Evolutionary conservation across 64 coral and sea anemone species (phyloP), one percentile per base, ranked within the genome.

Genomic region (Montipora capricornis): DNA sequence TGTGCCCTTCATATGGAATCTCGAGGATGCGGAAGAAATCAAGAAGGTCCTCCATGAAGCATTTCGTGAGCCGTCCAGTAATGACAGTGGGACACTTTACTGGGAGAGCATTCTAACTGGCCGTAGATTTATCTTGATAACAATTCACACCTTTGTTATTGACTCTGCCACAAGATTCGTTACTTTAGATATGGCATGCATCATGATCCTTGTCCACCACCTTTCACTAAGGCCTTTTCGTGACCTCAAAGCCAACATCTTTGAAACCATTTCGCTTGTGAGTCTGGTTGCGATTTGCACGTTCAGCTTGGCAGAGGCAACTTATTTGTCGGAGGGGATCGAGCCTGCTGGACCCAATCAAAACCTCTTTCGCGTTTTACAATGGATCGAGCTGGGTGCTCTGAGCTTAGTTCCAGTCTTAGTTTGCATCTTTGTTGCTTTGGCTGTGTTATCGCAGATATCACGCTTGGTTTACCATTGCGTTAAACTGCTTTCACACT

Each of bases 31-130:
- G 2, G 20, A 67, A 17, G 79, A 80, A 60, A 59, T 95, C 14
- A 71, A 79, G 59, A 68, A 91, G 60, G 91, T 91, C 49, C 91
- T 98, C 13, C 89, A 87, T 45, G 97, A 88, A 5, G 91, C 97
- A 57, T 98, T 96, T 49, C 81, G 94, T n/a, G 19, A 14, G 68
- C 55, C 77, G 2, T 44, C 73, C 45, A 47, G 50, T 6, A 68
- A 84, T 0, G 12, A 22, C 16, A 47, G 61, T 8, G 97, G 91
- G 5, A 75, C 88, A 8, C 67, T 95, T 37, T 98, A 98, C 83
- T 98, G 97, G 97, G 94, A 98, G 88, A 98, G 97, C 60, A 87
- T 98, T 24, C 66, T 98, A 61, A 95, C 88, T 64, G 91, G 87
- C 1, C 87, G 97, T 11, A 77, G 94, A 8, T 92, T 98, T 20